Evolutionary conservation across 2,888 invertebrate genomes (phyloP), one percentile per base, ranked within the genome.

Genomic region (Holacanthella duospinosa): DNA sequence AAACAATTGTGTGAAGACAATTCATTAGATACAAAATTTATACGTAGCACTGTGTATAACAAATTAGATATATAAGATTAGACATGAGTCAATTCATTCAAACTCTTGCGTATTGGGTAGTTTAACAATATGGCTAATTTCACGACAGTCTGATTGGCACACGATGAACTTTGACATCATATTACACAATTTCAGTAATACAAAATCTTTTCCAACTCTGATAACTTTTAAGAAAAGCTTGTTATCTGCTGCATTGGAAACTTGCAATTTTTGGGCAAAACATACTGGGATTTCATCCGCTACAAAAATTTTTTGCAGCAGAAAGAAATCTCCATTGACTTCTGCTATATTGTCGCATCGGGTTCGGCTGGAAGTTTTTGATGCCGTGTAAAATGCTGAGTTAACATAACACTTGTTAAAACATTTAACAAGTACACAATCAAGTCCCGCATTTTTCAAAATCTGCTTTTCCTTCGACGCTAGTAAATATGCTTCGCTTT

Each of bases 271-370:
- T 36, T 9, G 36, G 6, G 29, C 29, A 3, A 57, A 29, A 21
- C 57, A 57, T 6, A 57, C 2, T 9, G 57, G 21, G 2, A 21
- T 19, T n/a, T 9, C 27, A 4, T 29, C 29, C 6, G 25, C 57
- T n/a, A 36, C n/a, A 29, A 57, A 19, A n/a, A 57, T 27, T 29
- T 57, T 29, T 29, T 57, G 28, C 4, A 57, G 16, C 3, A 57
- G 2, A 21, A 57, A 57, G 24, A 29, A 57, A 16, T 57, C 57
- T 21, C 57, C 57, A 29, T 57, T 29, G 27, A 29, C 57, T 57
- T 57, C 57, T 16, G 21, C 36, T 4, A 57, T 21, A 36, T n/a
- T 16, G n/a, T 57, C 57, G 24, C 29, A 28, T 2, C 36, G 57
- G 12, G 28, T 57, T n/a, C 6, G 12, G 12, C 36, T 29, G n/a